Evolutionary conservation across 2,888 invertebrate species (phyloP).

Genomic region (Cephus runcator): DNA sequence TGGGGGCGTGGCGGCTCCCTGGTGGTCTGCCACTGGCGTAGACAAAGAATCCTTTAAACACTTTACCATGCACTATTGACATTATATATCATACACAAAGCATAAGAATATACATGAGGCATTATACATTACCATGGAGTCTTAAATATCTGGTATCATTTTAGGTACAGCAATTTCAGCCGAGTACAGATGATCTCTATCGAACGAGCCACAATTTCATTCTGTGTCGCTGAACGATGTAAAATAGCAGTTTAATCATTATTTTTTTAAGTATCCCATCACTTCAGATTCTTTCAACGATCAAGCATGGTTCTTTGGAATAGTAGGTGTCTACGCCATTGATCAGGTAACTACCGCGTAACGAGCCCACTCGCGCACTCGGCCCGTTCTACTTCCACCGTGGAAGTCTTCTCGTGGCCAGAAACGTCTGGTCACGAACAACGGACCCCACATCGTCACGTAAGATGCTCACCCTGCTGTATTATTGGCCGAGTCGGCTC

Average conservation of each 20-base stretch:
- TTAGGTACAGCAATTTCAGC: background rate
- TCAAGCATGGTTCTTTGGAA: background rate
- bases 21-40: conserved; percentile 59
- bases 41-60: conserved; percentile 4
- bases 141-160: background rate
- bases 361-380: conserved; percentile 49
- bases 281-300: no score
- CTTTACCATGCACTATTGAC: background rate
- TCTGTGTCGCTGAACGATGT: background rate
- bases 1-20: conserved; percentile 60
- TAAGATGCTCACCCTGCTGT: conserved; percentile 22
- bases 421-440: conserved; percentile 49
- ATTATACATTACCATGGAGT: background rate
- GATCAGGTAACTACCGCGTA: conserved; percentile 52
- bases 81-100: background rate
- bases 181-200: background rate
- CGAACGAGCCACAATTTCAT: background rate
- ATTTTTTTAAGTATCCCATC: no score
- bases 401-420: conserved; percentile 22
- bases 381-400: conserved; percentile 25
- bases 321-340: conserved; percentile 38
- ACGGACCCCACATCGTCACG: conserved; percentile 50
- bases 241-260: background rate
- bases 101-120: background rate
- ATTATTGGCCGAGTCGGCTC: conserved; percentile 7